A percentile compares a stretch with the other conserved stretches of the same genome.
Evolutionary conservation across 2,113 vertebrate genomes (phyloP).

Genomic region (Fulmarus glacialis): DNA sequence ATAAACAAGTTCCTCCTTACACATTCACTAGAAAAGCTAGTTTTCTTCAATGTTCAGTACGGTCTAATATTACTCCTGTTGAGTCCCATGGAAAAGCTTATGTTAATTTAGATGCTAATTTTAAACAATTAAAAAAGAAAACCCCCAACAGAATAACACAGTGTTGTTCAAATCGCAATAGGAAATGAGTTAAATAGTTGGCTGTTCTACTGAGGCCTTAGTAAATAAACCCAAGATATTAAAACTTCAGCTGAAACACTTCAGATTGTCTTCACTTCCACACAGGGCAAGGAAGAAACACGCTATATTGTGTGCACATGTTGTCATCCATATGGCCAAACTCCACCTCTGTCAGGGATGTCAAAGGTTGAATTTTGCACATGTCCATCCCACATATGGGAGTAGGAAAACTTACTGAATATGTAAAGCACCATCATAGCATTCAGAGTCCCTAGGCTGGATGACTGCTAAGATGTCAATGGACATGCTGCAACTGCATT

Average conservation of each 20-base stretch:
- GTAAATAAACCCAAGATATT: not conserved
- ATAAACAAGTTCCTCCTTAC: not conserved
- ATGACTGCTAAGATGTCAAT: not conserved
- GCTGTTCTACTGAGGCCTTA: not conserved
- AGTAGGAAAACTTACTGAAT: not conserved
- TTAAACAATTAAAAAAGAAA: not conserved
- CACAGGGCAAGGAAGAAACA: not conserved
- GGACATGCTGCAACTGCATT: not conserved
- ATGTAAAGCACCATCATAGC: not conserved
- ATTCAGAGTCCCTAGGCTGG: not conserved
- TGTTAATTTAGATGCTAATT: not conserved
- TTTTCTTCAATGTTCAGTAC: not conserved
- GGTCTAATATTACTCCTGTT: not conserved
- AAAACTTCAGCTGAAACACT: not conserved
- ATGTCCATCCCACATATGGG: not conserved
- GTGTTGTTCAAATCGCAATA: not conserved
- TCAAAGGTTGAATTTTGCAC: not conserved
- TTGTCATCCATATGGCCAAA: not conserved
- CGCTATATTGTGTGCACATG: fast-evolving
- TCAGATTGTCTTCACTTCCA: not conserved
- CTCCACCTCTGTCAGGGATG: not conserved
- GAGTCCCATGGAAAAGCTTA: not conserved
- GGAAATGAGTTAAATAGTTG: not conserved
- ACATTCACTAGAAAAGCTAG: fast-evolving
- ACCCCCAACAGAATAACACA: not conserved